Percentiles rank a stretch among this genome's conserved stretches.
Conservation (phyloP, 1,140 invertebrate genomes). For the Psilanteris sp. region DNA sequence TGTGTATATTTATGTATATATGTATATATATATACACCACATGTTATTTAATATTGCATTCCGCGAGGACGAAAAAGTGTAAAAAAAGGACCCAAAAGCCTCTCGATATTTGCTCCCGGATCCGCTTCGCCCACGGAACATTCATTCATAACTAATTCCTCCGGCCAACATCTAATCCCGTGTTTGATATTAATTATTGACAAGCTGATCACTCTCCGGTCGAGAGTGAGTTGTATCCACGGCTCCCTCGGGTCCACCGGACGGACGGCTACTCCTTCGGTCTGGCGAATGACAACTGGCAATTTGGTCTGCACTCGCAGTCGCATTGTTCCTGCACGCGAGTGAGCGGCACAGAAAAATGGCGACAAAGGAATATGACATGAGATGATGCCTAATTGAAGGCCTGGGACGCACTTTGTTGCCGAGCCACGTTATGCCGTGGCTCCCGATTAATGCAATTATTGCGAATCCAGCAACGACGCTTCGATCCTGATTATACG, state of each 20-base stretch:
- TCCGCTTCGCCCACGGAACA: background rate
- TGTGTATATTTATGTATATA: too few species aligned
- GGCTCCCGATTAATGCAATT: conserved; percentile 32
- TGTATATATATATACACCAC: too few species aligned
- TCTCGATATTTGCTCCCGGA: too few species aligned
- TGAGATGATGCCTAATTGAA: conserved; percentile 49
- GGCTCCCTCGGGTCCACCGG: conserved; percentile 6
- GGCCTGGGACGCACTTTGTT: conserved; percentile 30
- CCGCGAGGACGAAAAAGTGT: too few species aligned
- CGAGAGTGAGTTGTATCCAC: conserved; percentile 6
- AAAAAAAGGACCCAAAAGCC: too few species aligned
- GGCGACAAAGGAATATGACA: conserved; percentile 51
- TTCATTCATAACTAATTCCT: conserved; percentile 11
- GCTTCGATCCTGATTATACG: conserved; percentile 43
- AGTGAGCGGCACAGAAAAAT: conserved; percentile 45
- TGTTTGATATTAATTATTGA: conserved; percentile 31
- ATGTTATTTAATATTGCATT: too few species aligned
- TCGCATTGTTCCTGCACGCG: conserved; percentile 30
- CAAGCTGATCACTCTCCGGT: conserved; percentile 13
- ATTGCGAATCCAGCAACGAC: conserved; percentile 13
- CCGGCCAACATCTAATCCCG: background rate
- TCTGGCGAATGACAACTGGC: conserved; percentile 38
- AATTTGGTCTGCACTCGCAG: conserved; percentile 32
- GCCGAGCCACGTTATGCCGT: conserved; percentile 4
- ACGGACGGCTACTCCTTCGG: conserved; percentile 14